Percentiles rank a stretch among this genome's conserved stretches.
phyloP scores from a whole-genome alignment of 53 echinoderm and acorn worm species.

The Arbacia lixula region DNA sequence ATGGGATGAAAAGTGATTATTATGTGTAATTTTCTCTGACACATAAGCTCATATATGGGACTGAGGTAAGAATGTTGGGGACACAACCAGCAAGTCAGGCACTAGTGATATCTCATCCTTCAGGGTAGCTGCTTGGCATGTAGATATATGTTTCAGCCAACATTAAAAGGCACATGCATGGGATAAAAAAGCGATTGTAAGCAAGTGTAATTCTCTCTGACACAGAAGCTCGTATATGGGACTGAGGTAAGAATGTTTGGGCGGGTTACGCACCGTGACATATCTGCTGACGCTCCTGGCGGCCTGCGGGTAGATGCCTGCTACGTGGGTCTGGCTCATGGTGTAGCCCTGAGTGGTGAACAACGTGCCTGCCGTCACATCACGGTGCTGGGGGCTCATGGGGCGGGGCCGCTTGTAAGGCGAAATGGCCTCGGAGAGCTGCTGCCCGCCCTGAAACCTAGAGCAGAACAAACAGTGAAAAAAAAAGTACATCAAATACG shows the following conservation, averaged over 20 bases:
- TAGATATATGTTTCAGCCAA: no score
- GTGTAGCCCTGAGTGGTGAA: conserved; percentile 54
- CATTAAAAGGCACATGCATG: no score
- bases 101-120: no score
- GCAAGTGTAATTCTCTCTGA: background rate
- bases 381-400: conserved; percentile 78
- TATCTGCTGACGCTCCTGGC: conserved; percentile 31
- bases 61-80: no score
- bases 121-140: no score
- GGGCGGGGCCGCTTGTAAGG: conserved; percentile 93
- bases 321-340: conserved; percentile 47
- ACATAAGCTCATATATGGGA: no score
- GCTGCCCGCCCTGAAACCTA: conserved; percentile 65
- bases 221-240: background rate
- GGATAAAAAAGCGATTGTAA: background rate
- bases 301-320: conserved; percentile 47
- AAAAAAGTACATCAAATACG: no score
- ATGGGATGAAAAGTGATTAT: no score
- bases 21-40: no score
- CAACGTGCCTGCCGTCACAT: conserved; percentile 54
- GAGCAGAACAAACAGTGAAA: no score
- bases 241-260: background rate
- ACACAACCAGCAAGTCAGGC: no score
- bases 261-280: conserved; percentile 33
- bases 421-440: conserved; percentile 76